Percentiles rank a stretch among this genome's conserved stretches.
Conservation (phyloP, 1,140 invertebrate species). For the Idris sp. region DNA sequence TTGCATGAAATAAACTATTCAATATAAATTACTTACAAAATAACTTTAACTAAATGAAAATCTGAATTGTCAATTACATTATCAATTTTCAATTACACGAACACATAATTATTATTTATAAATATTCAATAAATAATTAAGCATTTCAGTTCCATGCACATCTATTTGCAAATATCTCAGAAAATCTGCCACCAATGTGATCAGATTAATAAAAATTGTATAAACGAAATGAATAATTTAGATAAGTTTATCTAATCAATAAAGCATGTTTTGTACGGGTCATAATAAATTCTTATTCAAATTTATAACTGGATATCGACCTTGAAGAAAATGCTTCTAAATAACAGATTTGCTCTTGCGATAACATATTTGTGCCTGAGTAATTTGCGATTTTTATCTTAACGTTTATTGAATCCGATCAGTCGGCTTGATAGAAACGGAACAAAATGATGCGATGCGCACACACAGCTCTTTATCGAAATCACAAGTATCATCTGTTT, state of each 20-base stretch:
- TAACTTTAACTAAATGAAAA: too few relatives aligned
- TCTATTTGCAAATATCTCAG: too few relatives aligned
- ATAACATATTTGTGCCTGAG: slow-evolving; percentile 41
- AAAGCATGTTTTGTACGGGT: slow-evolving; percentile 4
- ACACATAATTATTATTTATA: too few relatives aligned
- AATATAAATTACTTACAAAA: too few relatives aligned
- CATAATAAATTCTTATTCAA: slow-evolving; percentile 40
- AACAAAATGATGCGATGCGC: slow-evolving; percentile 16
- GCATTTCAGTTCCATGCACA: too few relatives aligned
- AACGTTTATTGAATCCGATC: slow-evolving; percentile 51
- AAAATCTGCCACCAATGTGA: too few relatives aligned
- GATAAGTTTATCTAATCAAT: slow-evolving; percentile 41
- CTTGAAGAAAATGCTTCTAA: slow-evolving; percentile 36
- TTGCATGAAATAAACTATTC: too few relatives aligned
- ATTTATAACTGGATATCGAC: slow-evolving; percentile 35
- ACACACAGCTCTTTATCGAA: slow-evolving; percentile 34
- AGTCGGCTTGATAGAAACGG: slow-evolving; percentile 30
- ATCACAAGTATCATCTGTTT: slow-evolving; percentile 29
- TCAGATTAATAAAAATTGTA: too few relatives aligned
- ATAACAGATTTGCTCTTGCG: slow-evolving; percentile 30
- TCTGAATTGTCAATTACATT: too few relatives aligned
- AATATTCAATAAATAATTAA: too few relatives aligned
- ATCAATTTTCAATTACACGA: too few relatives aligned
- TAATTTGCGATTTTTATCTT: slow-evolving; percentile 45
- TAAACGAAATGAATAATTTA: too few relatives aligned